Percentiles rank a stretch among this genome's conserved stretches.
Conservation (phyloP, 35 echinoderm and acorn worm species). For the Ophiothrix spiculata region DNA sequence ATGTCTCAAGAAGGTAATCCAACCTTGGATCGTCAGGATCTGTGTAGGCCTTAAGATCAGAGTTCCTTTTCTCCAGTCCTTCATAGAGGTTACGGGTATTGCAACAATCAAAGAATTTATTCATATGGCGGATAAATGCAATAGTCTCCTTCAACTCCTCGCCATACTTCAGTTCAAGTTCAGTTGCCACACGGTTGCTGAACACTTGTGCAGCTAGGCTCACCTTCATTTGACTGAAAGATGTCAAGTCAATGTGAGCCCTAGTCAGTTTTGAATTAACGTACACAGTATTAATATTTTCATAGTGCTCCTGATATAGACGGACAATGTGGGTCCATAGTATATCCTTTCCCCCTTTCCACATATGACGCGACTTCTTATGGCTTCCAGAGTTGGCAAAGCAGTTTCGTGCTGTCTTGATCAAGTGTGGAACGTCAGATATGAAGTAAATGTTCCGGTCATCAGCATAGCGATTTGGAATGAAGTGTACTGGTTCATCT, state of each 20-base stretch:
- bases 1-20: too few species aligned
- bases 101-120: too few species aligned
- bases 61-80: too few species aligned
- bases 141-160: not conserved
- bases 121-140: too few species aligned
- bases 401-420: not conserved
- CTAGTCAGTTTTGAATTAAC: not conserved
- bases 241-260: not conserved
- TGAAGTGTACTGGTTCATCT: not conserved
- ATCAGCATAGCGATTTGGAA: too few species aligned
- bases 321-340: constrained; percentile 6
- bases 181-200: not conserved
- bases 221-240: not conserved
- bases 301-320: constrained; percentile 4
- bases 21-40: too few species aligned
- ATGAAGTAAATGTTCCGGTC: too few species aligned
- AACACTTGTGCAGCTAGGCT: not conserved
- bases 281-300: not conserved
- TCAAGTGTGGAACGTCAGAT: too few species aligned
- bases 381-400: not conserved
- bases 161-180: not conserved
- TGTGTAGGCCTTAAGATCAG: too few species aligned
- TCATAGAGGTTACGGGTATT: too few species aligned
- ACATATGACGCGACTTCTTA: not conserved
- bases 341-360: constrained; percentile 11